phyloP scores from a whole-genome alignment of 2,888 invertebrate species.

The Habroteleia sp. region DNA sequence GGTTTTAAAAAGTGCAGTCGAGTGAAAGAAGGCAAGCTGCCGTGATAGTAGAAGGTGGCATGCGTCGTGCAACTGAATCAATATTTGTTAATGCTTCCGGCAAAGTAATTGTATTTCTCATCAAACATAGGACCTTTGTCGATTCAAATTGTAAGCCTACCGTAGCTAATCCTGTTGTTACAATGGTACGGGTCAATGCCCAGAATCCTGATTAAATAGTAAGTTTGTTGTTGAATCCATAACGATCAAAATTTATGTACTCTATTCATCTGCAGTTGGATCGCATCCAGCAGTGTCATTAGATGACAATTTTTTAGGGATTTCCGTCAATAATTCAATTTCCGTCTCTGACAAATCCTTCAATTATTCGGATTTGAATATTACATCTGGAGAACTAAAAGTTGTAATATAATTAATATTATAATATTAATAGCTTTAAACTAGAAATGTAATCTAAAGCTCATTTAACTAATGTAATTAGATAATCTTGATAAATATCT shows the following conservation, averaged over 20 bases:
- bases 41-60: not conserved
- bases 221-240: slow-evolving; percentile 36
- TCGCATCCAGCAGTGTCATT: too few species aligned
- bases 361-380: too few species aligned
- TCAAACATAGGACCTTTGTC: slow-evolving; percentile 20
- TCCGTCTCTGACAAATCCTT: too few species aligned
- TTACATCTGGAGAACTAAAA: too few species aligned
- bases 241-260: slow-evolving; percentile 24
- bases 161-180: slow-evolving; percentile 36
- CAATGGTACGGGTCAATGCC: slow-evolving; percentile 35
- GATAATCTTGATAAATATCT: too few species aligned
- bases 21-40: not conserved
- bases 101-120: slow-evolving; percentile 36
- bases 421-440: too few species aligned
- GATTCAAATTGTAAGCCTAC: slow-evolving; percentile 26
- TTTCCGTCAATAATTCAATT: too few species aligned
- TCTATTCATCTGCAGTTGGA: not conserved
- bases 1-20: slow-evolving; percentile 7
- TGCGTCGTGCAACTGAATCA: slow-evolving; percentile 34
- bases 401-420: too few species aligned
- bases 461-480: too few species aligned
- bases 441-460: too few species aligned
- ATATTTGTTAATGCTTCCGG: slow-evolving; percentile 29
- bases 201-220: slow-evolving; percentile 47
- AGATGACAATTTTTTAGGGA: too few species aligned